phyloP scores from a whole-genome alignment of 2,888 invertebrate species.

The Calameuta pallipes region DNA sequence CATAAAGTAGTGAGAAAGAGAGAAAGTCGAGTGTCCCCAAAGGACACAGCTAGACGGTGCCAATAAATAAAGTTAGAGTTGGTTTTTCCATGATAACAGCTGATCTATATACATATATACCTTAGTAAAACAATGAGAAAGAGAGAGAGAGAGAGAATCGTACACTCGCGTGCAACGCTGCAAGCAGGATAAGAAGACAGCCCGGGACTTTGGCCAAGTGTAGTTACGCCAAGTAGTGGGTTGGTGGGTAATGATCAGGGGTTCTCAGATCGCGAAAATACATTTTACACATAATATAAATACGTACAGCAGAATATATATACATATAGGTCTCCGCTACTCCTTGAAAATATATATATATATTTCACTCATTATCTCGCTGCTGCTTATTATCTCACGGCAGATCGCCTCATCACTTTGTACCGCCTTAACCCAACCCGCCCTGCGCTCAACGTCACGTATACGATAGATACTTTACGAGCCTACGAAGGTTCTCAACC shows the following conservation, averaged over 20 bases:
- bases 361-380: constrained; percentile 30
- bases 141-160: constrained; percentile 16
- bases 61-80: too few relatives aligned
- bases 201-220: constrained; percentile 30
- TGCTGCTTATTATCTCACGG: constrained; percentile 35
- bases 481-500: neutral
- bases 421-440: constrained; percentile 20
- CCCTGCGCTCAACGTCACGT: constrained; percentile 1
- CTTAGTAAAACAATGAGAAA: neutral
- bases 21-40: too few relatives aligned
- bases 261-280: constrained; percentile 24
- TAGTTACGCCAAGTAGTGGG: constrained; percentile 15
- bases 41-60: too few relatives aligned
- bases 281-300: neutral
- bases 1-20: neutral
- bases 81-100: too few relatives aligned
- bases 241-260: constrained; percentile 32
- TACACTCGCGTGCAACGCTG: neutral
- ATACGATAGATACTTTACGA: neutral
- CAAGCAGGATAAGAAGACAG: constrained; percentile 29
- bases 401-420: constrained; percentile 32
- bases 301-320: neutral
- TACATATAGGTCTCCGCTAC: neutral
- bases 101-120: too few relatives aligned
- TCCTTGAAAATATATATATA: constrained; percentile 4